Evolutionary conservation across 1,140 invertebrate species (phyloP).

Genomic region (Drosophila nigromelanica): DNA sequence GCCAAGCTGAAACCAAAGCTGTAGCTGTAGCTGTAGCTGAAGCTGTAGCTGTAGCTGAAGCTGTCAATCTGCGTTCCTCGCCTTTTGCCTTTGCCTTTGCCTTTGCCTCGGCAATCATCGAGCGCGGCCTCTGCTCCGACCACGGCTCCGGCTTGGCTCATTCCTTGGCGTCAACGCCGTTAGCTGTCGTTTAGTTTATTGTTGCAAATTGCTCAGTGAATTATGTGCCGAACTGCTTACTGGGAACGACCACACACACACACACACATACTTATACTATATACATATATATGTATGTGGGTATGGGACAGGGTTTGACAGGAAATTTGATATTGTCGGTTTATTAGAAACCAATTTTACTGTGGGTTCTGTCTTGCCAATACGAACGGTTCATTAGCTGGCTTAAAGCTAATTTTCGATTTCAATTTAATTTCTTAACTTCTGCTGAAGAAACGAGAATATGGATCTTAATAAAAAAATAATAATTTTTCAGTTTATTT

Average conservation of each 20-base stretch:
- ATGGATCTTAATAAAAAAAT: conserved; percentile 1
- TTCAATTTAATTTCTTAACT: conserved; percentile 18
- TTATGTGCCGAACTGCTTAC: conserved; percentile 79
- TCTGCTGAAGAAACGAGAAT: neutral
- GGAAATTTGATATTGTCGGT: conserved; percentile 70
- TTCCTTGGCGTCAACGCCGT: conserved; percentile 79
- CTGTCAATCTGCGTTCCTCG: conserved; percentile 74
- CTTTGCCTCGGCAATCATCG: conserved; percentile 54
- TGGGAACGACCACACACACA: conserved; percentile 75
- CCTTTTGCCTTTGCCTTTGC: conserved; percentile 46
- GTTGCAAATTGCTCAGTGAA: conserved; percentile 80
- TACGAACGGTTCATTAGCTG: conserved; percentile 27
- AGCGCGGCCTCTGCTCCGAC: conserved; percentile 27
- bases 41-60: conserved; percentile 60
- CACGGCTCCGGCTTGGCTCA: conserved; percentile 44
- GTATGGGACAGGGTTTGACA: conserved; percentile 53
- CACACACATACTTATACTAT: conserved; percentile 27
- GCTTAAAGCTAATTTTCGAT: conserved; percentile 14
- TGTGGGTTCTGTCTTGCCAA: conserved; percentile 37
- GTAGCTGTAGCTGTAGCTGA: conserved; percentile 34
- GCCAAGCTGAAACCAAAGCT: conserved; percentile 36
- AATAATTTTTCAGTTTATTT: neutral
- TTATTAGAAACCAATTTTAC: conserved; percentile 63
- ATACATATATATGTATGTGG: conserved; percentile 11
- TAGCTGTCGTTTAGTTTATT: conserved; percentile 81